Base-by-base conservation (phyloP, 1,140 invertebrate genomes). In the Ceratitis capitata region DNA sequence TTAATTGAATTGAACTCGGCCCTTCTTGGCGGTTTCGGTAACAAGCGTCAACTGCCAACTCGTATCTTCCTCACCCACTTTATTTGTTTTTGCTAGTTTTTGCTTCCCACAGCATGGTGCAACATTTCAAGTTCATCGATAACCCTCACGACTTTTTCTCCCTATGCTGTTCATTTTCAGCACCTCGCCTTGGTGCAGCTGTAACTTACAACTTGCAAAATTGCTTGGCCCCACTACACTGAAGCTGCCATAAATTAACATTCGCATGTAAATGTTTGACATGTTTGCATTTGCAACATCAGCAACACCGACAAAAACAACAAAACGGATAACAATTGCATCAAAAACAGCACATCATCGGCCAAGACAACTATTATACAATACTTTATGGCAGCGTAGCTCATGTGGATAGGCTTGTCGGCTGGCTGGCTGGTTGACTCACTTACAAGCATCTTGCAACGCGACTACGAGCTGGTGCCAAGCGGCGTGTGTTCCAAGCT, bases 201-300 rank as follows among this genome's bases (percentile, higher is more conserved):
- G 69, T 39, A 78, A 45, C 39, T 78, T 78, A n/a, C 69, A 78
- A 78, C 64, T 78, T 78, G 69, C 39, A 19, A 78, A 78, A 78
- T 47, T 26, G 69, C 39, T 78, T 47, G 58, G 39, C 69, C 39
- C 69, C 69, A 32, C 69, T 45, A 78, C 39, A 39, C 19, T 78
- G 69, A 12, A 78, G 69, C 23, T n/a, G n/a, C 69, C 69, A 78
- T 78, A 78, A 78, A 78, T 78, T 78, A 78, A 78, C 69, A 78
- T 45, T 35, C 69, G 69, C 39, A 78, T 45, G 69, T 78, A 78
- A 78, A 78, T 78, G 69, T 78, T 45, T 78, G 69, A 78, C 69
- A 78, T 78, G 45, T 78, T 47, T 78, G 69, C 69, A 78, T 78
- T 78, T 78, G 39, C 69, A 78, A 78, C 69, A 78, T 78, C 69